phyloP scores from a whole-genome alignment of 2,888 invertebrate species.

The Dyspetes luteomarginatus region DNA sequence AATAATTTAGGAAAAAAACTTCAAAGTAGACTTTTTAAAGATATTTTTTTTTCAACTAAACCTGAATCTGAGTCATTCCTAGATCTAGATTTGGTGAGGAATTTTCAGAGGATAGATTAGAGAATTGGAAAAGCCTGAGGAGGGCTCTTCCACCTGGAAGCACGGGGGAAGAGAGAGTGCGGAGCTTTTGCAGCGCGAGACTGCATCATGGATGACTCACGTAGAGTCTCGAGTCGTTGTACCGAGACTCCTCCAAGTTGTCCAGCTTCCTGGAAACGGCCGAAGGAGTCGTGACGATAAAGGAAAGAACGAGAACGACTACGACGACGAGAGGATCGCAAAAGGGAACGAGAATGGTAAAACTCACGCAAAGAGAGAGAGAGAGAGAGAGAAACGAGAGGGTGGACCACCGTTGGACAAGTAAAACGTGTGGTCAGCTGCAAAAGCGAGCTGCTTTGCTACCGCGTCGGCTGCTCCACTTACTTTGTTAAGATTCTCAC shows the following conservation, averaged over 20 bases:
- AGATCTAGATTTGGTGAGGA: no score
- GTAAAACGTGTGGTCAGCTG: constrained; percentile 75
- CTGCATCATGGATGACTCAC: constrained; percentile 49
- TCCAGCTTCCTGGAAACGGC: constrained; percentile 69
- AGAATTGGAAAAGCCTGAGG: no score
- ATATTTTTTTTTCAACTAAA: no score
- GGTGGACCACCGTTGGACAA: constrained; percentile 69
- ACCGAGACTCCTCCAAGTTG: constrained; percentile 55
- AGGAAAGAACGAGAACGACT: constrained; percentile 50
- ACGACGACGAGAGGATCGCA: constrained; percentile 20
- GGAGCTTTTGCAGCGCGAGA: constrained; percentile 30
- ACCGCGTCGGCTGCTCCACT: constrained; percentile 73
- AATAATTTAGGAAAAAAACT: no score
- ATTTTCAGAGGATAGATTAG: no score
- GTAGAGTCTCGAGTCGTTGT: constrained; percentile 51
- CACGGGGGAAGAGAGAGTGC: not conserved
- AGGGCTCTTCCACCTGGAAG: no score
- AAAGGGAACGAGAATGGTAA: constrained; percentile 49
- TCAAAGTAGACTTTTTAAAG: no score
- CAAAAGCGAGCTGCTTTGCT: constrained; percentile 60
- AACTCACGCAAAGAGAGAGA: constrained; percentile 42
- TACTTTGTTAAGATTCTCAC: constrained; percentile 79
- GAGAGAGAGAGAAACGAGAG: constrained; percentile 57
- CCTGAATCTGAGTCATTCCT: no score
- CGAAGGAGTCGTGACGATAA: constrained; percentile 69